Evolutionary conservation across 2,797 vertebrate genomes (phyloP).

Genomic region (Serranus cabrilla): DNA sequence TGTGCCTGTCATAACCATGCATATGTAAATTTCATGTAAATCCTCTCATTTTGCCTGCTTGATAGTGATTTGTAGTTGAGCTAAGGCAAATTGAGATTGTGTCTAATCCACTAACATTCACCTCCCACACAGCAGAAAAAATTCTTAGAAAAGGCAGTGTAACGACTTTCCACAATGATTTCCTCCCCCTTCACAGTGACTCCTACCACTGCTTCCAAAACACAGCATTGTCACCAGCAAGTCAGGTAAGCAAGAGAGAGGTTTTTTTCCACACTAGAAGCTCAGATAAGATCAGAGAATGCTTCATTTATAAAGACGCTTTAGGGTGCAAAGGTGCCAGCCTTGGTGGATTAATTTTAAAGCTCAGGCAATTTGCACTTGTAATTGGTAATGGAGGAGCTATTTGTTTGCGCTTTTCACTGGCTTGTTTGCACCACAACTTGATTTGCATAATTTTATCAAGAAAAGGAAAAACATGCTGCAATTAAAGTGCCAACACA

Average conservation of each 20-base stretch:
- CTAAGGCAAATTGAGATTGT: slow-evolving; percentile 58
- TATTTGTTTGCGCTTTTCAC: slow-evolving; percentile 71
- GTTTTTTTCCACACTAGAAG: slow-evolving; percentile 33
- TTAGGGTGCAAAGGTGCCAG: slow-evolving; percentile 75
- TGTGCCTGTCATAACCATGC: slow-evolving; percentile 42
- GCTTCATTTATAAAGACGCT: slow-evolving; percentile 68
- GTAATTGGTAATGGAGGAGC: slow-evolving; percentile 75
- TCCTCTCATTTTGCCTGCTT: slow-evolving; percentile 50
- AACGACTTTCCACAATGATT: slow-evolving; percentile 22
- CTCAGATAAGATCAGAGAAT: slow-evolving; percentile 70
- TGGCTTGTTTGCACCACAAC: slow-evolving; percentile 64
- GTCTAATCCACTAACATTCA: slow-evolving; percentile 68
- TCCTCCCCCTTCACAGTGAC: slow-evolving; percentile 29
- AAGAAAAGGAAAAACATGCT: slow-evolving; percentile 55
- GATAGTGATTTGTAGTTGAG: slow-evolving; percentile 58
- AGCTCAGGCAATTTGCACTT: slow-evolving; percentile 78
- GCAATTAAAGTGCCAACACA: slow-evolving; percentile 25
- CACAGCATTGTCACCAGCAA: slow-evolving; percentile 56
- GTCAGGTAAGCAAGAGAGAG: slow-evolving; percentile 58
- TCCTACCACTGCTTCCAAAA: slow-evolving; percentile 38
- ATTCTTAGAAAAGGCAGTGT: slow-evolving; percentile 33
- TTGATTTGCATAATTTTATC: slow-evolving; percentile 72
- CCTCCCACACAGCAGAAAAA: slow-evolving; percentile 48
- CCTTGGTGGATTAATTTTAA: slow-evolving; percentile 78
- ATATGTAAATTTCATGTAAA: slow-evolving; percentile 66